Conservation (phyloP, 2,797 vertebrate genomes). For the Falco columbarius region DNA sequence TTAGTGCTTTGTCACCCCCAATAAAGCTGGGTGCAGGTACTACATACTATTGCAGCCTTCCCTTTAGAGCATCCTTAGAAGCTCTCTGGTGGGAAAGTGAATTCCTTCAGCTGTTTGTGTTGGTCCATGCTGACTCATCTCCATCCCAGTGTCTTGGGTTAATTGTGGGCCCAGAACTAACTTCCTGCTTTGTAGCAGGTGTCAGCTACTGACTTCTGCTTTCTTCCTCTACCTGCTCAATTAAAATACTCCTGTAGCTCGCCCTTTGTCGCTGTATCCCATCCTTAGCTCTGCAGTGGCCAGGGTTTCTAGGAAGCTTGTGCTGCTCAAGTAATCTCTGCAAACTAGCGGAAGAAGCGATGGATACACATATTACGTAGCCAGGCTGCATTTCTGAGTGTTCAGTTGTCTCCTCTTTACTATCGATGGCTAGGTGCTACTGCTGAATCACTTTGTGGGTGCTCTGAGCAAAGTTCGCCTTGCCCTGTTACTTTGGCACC, state of each 20-base stretch:
- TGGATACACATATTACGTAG: neutral
- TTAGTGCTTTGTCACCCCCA: constrained; percentile 13
- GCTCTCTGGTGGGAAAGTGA: constrained; percentile 47
- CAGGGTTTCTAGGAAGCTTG: constrained; percentile 34
- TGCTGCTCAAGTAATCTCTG: neutral
- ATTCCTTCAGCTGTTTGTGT: constrained; percentile 56
- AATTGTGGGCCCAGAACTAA: constrained; percentile 43
- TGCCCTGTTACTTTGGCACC: neutral
- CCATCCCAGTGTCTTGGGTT: constrained; percentile 14
- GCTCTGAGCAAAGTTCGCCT: neutral
- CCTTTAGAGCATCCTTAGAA: constrained; percentile 32
- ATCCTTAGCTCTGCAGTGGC: constrained; percentile 10
- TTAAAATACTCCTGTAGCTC: constrained; percentile 28
- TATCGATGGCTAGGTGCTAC: neutral
- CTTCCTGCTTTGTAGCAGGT: constrained; percentile 17
- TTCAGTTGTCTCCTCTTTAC: neutral
- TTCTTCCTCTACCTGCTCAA: neutral
- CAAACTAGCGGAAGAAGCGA: neutral
- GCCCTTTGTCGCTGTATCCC: constrained; percentile 25
- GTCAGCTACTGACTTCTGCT: constrained; percentile 18
- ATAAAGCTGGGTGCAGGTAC: constrained; percentile 34
- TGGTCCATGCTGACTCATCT: constrained; percentile 29
- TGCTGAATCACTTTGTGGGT: neutral
- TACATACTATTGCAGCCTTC: constrained; percentile 10
- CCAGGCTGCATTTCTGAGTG: neutral